These are phyloP conservation scores for Phrynocephalus vlangalii DNA, from an alignment of 2,797 vertebrate species.

Conservation along the genomic window DNA sequence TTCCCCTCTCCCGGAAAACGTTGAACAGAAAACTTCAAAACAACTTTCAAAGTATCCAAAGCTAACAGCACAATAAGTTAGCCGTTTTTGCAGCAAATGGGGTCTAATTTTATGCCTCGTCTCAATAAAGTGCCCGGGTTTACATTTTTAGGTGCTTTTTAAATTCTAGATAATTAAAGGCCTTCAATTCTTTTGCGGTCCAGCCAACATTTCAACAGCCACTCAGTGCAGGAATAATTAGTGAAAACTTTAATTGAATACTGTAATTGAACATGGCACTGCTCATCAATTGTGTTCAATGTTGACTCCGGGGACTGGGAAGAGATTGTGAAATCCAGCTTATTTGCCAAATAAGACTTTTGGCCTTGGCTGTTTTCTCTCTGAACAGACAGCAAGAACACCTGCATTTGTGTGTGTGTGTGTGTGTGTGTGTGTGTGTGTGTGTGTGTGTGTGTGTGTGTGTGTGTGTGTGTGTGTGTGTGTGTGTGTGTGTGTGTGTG, in stretches of 20 bases:
- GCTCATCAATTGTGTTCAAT: slow-evolving; percentile 55
- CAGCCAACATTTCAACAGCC: not conserved
- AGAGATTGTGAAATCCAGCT: slow-evolving; percentile 33
- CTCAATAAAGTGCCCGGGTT: slow-evolving; percentile 30
- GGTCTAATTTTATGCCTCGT: slow-evolving; percentile 40
- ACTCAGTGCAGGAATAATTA: slow-evolving; percentile 49
- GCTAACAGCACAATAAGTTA: slow-evolving; percentile 51
- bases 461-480: too few species aligned
- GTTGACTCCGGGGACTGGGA: slow-evolving; percentile 49
- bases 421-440: too few species aligned
- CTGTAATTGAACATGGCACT: not conserved
- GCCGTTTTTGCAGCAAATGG: slow-evolving; percentile 45
- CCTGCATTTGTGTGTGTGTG: too few species aligned
- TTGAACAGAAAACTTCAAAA: not conserved
- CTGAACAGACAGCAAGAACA: too few species aligned
- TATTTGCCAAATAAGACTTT: not conserved
- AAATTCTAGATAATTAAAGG: slow-evolving; percentile 38
- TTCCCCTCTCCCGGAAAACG: not conserved
- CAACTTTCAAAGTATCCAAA: slow-evolving; percentile 48
- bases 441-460: too few species aligned
- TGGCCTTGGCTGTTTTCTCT: too few species aligned
- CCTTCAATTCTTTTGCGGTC: slow-evolving; percentile 27
- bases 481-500: too few species aligned
- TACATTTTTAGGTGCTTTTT: slow-evolving; percentile 41
- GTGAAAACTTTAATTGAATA: slow-evolving; percentile 41